A percentile compares a stretch with the other conserved stretches of the same genome.
Conservation (phyloP, 2,888 invertebrate species). For the Apamea epomidion region DNA sequence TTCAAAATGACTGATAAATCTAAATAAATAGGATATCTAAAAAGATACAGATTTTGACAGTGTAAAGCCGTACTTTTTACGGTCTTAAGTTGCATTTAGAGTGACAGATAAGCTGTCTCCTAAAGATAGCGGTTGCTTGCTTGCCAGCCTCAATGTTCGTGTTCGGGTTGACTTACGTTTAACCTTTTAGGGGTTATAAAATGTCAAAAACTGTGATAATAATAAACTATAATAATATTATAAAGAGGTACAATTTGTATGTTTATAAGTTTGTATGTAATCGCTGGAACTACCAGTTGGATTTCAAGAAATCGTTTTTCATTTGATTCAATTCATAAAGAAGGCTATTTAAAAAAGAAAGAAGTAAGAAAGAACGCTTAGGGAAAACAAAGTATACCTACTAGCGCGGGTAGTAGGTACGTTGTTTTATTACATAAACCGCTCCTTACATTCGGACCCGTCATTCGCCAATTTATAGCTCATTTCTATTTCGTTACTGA, state of each 20-base stretch:
- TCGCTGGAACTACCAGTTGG: neutral
- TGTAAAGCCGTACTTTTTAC: neutral
- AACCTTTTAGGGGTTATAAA: constrained; percentile 4
- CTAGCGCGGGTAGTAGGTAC: no score
- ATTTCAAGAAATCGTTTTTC: neutral
- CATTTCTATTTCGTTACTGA: constrained; percentile 42
- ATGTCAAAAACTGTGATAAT: neutral
- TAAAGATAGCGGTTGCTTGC: constrained; percentile 8
- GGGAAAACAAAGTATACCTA: no score
- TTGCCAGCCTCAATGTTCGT: neutral
- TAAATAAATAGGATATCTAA: neutral
- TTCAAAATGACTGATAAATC: neutral
- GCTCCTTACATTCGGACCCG: neutral
- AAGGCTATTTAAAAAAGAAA: neutral
- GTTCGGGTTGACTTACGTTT: neutral
- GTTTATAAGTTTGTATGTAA: no score
- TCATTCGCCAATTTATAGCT: constrained; percentile 25
- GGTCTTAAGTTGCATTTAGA: neutral
- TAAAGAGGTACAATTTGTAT: no score
- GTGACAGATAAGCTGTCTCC: neutral
- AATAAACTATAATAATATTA: neutral
- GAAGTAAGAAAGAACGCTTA: no score
- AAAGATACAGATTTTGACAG: neutral
- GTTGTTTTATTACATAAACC: neutral
- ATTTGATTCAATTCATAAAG: neutral